Evolutionary conservation across 2,888 invertebrate genomes (phyloP).

Genomic region (Lissonota sp.): DNA sequence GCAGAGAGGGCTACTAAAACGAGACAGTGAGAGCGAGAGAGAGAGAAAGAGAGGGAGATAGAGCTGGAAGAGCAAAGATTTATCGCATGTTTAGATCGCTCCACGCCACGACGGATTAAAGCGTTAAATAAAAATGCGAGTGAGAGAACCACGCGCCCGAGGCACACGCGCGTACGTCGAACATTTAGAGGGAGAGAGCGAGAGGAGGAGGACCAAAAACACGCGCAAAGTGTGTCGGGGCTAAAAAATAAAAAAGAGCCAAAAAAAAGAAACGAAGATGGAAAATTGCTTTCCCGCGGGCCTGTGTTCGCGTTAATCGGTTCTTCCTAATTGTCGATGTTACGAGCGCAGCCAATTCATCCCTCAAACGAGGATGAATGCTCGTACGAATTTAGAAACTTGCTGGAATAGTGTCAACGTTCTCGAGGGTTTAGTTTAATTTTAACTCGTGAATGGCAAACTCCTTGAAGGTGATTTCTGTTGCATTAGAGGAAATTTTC

Average conservation of each 20-base stretch:
- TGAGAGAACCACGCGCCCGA: conserved; percentile 37
- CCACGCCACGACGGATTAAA: conserved; percentile 75
- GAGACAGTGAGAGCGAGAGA: conserved; percentile 4
- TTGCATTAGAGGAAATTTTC: no score
- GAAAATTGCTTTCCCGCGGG: conserved; percentile 68
- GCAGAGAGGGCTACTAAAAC: conserved; percentile 6
- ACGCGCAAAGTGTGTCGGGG: not conserved
- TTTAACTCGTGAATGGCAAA: conserved; percentile 28
- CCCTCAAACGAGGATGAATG: conserved; percentile 52
- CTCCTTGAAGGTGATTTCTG: not conserved
- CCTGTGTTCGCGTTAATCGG: conserved; percentile 65
- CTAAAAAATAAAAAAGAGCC: conserved; percentile 43
- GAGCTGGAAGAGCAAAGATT: conserved; percentile 70
- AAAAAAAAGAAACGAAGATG: conserved; percentile 29
- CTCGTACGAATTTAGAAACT: conserved; percentile 47
- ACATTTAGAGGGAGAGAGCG: not conserved
- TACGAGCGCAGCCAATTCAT: conserved; percentile 59
- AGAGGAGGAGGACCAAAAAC: not conserved
- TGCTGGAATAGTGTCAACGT: not conserved
- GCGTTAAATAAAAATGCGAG: conserved; percentile 72
- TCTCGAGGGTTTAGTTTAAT: conserved; percentile 18
- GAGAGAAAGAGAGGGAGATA: conserved; percentile 28
- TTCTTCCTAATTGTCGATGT: conserved; percentile 67
- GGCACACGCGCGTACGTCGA: conserved; percentile 46
- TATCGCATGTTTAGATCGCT: conserved; percentile 79